These are phyloP conservation scores for Anarhynchus alexandrinus DNA, from an alignment of 2,113 vertebrate genomes.

Conservation along the genomic window DNA sequence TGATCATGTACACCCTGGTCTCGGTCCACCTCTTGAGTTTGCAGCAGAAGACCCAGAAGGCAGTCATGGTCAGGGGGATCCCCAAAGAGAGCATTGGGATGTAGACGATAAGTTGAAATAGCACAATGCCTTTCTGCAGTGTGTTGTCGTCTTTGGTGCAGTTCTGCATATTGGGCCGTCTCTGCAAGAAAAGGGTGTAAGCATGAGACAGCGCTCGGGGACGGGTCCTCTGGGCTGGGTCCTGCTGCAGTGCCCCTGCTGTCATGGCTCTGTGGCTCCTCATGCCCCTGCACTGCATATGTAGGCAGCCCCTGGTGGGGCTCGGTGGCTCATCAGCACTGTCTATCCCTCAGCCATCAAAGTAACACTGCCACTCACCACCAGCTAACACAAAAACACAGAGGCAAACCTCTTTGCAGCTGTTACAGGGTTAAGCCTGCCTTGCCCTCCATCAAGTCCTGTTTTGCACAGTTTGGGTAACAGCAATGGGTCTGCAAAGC, in stretches of 20 bases:
- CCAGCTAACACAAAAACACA: not conserved
- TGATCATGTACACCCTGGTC: slow-evolving; percentile 77
- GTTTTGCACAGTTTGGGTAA: not conserved
- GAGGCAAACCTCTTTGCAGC: not conserved
- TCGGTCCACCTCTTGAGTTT: slow-evolving; percentile 70
- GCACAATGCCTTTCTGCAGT: fast-evolving
- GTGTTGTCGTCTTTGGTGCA: fast-evolving
- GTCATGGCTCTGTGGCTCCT: not conserved
- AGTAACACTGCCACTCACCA: not conserved
- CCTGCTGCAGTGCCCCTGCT: not conserved
- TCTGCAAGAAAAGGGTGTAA: not conserved
- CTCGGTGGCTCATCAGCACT: not conserved
- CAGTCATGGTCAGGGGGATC: slow-evolving; percentile 60
- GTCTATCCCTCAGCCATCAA: not conserved
- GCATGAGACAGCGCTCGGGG: fast-evolving
- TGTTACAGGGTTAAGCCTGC: not conserved
- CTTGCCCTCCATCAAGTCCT: not conserved
- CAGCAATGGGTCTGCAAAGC: not conserved
- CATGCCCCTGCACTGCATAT: fast-evolving
- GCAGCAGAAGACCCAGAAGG: slow-evolving; percentile 73
- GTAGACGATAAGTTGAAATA: not conserved
- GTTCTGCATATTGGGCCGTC: not conserved
- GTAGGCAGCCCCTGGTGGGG: not conserved
- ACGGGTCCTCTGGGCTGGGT: not conserved
- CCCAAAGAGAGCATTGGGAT: slow-evolving; percentile 47